phyloP scores from a whole-genome alignment of 1,140 invertebrate genomes.

The Oncopeltus fasciatus region DNA sequence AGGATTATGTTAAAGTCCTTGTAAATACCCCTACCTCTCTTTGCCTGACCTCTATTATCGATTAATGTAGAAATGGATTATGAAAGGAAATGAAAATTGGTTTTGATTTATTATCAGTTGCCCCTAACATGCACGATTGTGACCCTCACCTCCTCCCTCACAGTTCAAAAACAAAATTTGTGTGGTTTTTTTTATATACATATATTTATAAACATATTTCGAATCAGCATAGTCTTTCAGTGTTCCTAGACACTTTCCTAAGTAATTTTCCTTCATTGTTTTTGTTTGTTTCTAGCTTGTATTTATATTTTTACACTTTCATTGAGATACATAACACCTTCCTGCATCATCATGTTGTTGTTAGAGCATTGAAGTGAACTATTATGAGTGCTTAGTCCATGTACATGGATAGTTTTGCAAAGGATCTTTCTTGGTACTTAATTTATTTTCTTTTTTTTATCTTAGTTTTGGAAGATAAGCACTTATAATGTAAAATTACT shows the following conservation, averaged over 20 bases:
- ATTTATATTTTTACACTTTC: too few species aligned
- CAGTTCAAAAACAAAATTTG: background rate
- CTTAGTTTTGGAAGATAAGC: constrained; percentile 1
- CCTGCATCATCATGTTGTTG: background rate
- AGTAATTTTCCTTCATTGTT: background rate
- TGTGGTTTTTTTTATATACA: background rate
- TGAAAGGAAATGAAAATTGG: background rate
- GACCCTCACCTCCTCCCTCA: background rate
- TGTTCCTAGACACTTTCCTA: background rate
- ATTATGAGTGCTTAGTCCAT: background rate
- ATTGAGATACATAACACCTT: background rate
- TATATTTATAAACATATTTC: too few species aligned
- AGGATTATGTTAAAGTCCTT: background rate
- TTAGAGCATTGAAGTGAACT: background rate
- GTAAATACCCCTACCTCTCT: constrained; percentile 4
- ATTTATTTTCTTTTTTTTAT: too few species aligned
- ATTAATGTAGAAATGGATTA: background rate
- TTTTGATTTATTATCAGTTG: background rate
- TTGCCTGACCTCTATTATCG: constrained; percentile 1
- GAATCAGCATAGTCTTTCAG: background rate
- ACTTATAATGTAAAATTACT: background rate
- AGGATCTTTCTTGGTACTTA: background rate
- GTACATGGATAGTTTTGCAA: background rate
- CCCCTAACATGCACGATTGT: background rate
- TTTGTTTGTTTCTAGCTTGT: background rate